Base-by-base conservation (phyloP, 1,140 invertebrate species). In the Danaus plexippus region DNA sequence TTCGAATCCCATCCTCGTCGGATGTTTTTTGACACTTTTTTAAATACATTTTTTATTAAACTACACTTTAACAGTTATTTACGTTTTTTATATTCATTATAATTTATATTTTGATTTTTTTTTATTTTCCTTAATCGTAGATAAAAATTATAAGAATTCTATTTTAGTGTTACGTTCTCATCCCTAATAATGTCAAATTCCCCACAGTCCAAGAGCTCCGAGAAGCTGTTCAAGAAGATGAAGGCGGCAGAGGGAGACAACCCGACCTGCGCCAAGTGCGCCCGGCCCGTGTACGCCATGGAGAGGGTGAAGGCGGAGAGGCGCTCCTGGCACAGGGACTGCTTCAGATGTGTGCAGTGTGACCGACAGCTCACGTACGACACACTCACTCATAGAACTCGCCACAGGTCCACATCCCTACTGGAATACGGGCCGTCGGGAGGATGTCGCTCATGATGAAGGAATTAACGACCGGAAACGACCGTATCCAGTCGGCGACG, bases 281-380 rank as follows among this genome's bases (percentile, higher is more conserved):
- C 90, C n/a, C 95, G 96, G 73, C 91, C 93, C 54, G 96, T 97
- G 9, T 98, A 97, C 85, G 95, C 95, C 87, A 97, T 97, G 95
- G 96, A 98, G 83, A 92, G 95, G 72, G 92, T 96, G 57, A 96
- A 96, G 83, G 95, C 95, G 1, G 96, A 96, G 80, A 92, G 92
- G 68, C 85, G 91, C 22, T 89, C 94, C 49, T 98, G 95, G 92
- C 96, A 98, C 80, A 97, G 96, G 81, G 93, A 94, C 75, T 98
- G 96, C 87, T 96, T 97, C 89, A 89, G 94, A 66, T 98, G 96
- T 74, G 90, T 91, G 47, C 93, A 96, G 78, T 98, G 96, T 80
- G 92, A 92, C 70, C 97, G 96, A 85, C 93, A 94, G 71, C 89
- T 97, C 54, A 96, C 92, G 94, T 96, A 77, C 90, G 90, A 32